Conservation (phyloP, 2,797 vertebrate species). For the Falco columbarius region DNA sequence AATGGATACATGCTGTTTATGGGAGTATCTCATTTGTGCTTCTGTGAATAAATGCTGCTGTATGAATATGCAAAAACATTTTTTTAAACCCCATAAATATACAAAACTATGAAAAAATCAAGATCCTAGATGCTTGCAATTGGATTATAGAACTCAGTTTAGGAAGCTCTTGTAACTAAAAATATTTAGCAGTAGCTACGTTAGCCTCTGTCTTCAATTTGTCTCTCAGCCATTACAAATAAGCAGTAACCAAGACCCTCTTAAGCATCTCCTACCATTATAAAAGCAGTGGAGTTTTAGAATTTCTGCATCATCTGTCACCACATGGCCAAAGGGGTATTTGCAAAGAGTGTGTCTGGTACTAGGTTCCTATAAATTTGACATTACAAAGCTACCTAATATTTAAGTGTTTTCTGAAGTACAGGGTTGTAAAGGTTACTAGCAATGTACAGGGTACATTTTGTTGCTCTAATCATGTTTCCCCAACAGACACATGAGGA, state of each 20-base stretch:
- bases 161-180: background rate
- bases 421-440: no score
- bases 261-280: background rate
- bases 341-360: background rate
- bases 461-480: background rate
- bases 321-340: background rate
- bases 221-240: background rate
- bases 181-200: background rate
- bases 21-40: background rate
- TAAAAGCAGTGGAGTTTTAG: background rate
- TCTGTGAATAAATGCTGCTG: background rate
- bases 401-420: background rate
- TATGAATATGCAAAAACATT: background rate
- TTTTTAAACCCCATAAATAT: background rate
- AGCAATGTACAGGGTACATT: background rate
- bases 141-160: background rate
- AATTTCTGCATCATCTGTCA: background rate
- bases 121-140: background rate
- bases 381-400: background rate
- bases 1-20: background rate
- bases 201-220: background rate
- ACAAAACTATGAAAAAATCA: background rate
- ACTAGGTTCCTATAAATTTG: background rate
- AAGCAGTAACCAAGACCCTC: background rate
- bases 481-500: slow-evolving; percentile 82